Evolutionary conservation across 92 coral and sea anemone species (phyloP).

Genomic region (Phenganax subtilis): DNA sequence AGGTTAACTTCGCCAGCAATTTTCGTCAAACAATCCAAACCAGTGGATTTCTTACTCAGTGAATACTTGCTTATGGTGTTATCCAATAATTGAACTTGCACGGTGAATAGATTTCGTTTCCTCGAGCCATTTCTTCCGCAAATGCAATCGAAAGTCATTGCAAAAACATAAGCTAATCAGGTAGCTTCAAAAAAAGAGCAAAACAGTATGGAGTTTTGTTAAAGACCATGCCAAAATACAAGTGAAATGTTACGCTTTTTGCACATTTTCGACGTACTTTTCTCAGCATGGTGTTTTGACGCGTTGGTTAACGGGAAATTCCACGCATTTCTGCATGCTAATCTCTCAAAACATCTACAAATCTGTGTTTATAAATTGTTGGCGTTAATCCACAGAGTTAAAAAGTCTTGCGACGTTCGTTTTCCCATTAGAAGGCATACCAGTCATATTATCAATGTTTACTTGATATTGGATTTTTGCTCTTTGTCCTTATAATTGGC

Average conservation of each 20-base stretch:
- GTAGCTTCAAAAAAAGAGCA: conserved; percentile 1
- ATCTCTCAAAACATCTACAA: conserved; percentile 1
- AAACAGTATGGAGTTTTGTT: not conserved
- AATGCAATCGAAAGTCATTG: conserved; percentile 33
- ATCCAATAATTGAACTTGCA: conserved; percentile 76
- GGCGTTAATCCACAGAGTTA: too few species aligned
- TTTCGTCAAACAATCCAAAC: conserved; percentile 69
- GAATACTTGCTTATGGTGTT: conserved; percentile 66
- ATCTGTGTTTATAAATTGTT: not conserved
- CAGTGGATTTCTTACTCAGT: conserved; percentile 59
- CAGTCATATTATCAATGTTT: too few species aligned
- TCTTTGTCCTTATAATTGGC: too few species aligned
- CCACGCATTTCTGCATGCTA: conserved; percentile 35
- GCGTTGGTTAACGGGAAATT: conserved; percentile 40
- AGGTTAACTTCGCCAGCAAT: conserved; percentile 72
- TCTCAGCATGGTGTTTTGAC: conserved; percentile 34
- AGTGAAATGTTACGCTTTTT: not conserved
- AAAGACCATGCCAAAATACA: not conserved
- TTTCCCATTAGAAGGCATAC: too few species aligned
- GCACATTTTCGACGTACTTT: not conserved
- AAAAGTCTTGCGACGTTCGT: too few species aligned
- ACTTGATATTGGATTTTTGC: too few species aligned
- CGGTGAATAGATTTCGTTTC: conserved; percentile 33
- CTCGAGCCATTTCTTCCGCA: conserved; percentile 3
- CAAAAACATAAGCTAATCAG: conserved; percentile 16